A percentile compares a stretch with the other conserved stretches of the same genome.
Conservation (phyloP, 2,797 vertebrate species). For the Nasua narica region DNA sequence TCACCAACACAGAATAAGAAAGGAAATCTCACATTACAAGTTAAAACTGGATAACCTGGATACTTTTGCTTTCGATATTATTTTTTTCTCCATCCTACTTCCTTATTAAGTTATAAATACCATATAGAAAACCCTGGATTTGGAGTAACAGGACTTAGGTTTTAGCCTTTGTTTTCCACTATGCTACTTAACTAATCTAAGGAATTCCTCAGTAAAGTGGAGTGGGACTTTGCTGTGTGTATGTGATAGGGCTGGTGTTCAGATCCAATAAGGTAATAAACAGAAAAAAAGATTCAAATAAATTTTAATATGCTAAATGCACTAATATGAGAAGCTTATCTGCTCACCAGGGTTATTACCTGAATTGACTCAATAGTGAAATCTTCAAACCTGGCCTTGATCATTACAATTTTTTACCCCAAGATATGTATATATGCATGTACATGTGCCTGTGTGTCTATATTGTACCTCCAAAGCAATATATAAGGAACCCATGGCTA, state of each 20-base stretch:
- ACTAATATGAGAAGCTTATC: background rate
- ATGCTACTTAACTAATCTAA: constrained; percentile 14
- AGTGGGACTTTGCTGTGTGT: background rate
- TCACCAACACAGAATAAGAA: background rate
- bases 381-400: constrained; percentile 5
- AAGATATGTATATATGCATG: background rate
- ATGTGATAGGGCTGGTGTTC: background rate
- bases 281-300: background rate
- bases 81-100: background rate
- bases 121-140: background rate
- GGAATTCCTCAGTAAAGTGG: background rate
- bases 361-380: background rate
- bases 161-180: background rate
- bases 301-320: background rate
- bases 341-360: background rate
- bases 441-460: background rate
- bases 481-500: background rate
- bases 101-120: background rate
- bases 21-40: background rate
- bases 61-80: background rate
- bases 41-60: background rate
- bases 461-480: background rate
- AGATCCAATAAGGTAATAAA: background rate
- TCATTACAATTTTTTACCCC: background rate
- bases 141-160: background rate